Evolutionary conservation across 2,888 invertebrate genomes (phyloP).

Genomic region (Cistogaster globosa): DNA sequence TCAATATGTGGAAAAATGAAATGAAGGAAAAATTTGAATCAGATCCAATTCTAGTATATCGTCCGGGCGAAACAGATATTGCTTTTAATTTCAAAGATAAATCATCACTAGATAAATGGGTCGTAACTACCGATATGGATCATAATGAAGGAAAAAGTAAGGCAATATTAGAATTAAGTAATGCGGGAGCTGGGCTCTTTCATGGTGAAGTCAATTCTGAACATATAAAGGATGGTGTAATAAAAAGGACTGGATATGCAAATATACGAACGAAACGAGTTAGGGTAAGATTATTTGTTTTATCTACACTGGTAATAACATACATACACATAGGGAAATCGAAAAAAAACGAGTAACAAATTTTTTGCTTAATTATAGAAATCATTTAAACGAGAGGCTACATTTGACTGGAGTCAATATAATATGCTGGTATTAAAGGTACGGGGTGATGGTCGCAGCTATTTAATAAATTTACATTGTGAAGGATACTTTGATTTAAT

Average conservation of each 20-base stretch:
- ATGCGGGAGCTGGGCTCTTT: conserved; percentile 88
- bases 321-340: not conserved
- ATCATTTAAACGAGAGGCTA: conserved; percentile 90
- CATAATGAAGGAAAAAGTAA: conserved; percentile 91
- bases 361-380: conserved; percentile 84
- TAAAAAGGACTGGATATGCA: conserved; percentile 92
- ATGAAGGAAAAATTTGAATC: conserved; percentile 86
- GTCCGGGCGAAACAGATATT: conserved; percentile 88
- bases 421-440: conserved; percentile 90
- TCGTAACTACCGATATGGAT: conserved; percentile 91
- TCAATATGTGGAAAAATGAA: conserved; percentile 87
- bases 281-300: conserved; percentile 84
- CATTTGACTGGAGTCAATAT: conserved; percentile 90
- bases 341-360: too few relatives aligned
- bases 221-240: conserved; percentile 91
- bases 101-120: conserved; percentile 87
- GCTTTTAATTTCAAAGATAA: conserved; percentile 88
- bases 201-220: conserved; percentile 88
- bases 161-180: conserved; percentile 87
- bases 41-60: conserved; percentile 85
- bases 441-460: conserved; percentile 97
- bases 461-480: conserved; percentile 90
- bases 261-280: conserved; percentile 88
- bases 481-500: conserved; percentile 91
- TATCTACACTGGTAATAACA: not conserved